A percentile compares a stretch with the other conserved stretches of the same genome.
phyloP scores from a whole-genome alignment of 2,888 invertebrate genomes.

The Xanthia icteritia region DNA sequence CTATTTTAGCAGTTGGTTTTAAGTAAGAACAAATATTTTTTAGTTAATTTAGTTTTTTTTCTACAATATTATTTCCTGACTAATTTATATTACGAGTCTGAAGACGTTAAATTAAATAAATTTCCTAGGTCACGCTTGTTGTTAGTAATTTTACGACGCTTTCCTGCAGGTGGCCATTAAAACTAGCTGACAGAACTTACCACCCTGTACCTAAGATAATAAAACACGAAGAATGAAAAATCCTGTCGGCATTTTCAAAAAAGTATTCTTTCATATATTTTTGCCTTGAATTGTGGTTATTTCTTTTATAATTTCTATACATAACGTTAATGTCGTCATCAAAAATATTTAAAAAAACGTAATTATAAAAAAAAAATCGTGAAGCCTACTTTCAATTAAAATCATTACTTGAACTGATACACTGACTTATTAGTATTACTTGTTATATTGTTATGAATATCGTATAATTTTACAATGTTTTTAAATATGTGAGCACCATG shows the following conservation, averaged over 20 bases:
- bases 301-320: neutral
- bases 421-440: too few relatives aligned
- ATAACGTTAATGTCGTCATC: neutral
- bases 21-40: neutral
- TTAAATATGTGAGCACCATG: too few relatives aligned
- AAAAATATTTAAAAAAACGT: neutral
- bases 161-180: neutral
- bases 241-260: neutral
- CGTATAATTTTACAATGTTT: too few relatives aligned
- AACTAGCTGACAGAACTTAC: neutral
- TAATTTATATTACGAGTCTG: slow-evolving; percentile 1
- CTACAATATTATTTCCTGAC: neutral
- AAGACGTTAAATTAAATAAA: slow-evolving; percentile 1
- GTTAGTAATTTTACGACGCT: neutral
- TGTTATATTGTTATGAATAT: too few relatives aligned
- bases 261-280: neutral
- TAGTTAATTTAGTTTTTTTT: neutral
- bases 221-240: neutral
- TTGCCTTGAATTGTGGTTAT: neutral
- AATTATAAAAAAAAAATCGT: neutral
- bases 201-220: neutral
- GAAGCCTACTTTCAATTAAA: neutral
- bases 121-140: neutral
- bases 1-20: neutral
- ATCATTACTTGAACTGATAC: too few relatives aligned